Percentiles rank a stretch among this genome's conserved stretches.
Evolutionary conservation across 2,888 invertebrate genomes (phyloP).

Genomic region (Silvanus unidentatus): DNA sequence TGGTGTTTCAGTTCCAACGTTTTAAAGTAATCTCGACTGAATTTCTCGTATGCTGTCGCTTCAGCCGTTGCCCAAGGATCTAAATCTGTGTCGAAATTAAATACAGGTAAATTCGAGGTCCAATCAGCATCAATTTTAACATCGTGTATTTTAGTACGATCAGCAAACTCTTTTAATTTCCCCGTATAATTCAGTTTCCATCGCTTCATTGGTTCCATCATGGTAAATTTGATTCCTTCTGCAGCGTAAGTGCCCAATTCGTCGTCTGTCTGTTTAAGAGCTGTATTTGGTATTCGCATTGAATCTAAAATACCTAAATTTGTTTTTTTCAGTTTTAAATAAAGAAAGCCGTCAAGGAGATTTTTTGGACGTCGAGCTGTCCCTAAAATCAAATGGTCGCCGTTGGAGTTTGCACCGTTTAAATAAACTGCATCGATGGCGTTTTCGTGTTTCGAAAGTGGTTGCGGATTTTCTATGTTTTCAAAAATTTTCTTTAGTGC

Average conservation of each 20-base stretch:
- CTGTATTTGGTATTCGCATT: conserved; percentile 57
- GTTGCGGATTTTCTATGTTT: conserved; percentile 52
- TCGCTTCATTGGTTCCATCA: conserved; percentile 61
- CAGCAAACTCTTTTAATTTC: conserved; percentile 53
- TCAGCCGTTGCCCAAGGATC: conserved; percentile 55
- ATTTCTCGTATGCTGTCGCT: conserved; percentile 61
- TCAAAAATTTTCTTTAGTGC: too few species aligned
- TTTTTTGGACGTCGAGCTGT: conserved; percentile 54
- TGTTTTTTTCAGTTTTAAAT: conserved; percentile 50
- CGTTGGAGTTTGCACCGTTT: conserved; percentile 56
- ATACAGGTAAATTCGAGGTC: conserved; percentile 55
- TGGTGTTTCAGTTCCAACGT: conserved; percentile 61
- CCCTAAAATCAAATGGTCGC: conserved; percentile 56
- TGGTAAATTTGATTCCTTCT: conserved; percentile 56
- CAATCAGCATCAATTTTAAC: conserved; percentile 57
- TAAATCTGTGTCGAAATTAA: conserved; percentile 65
- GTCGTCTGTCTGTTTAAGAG: conserved; percentile 47
- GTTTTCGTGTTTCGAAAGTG: conserved; percentile 52
- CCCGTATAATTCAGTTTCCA: conserved; percentile 64
- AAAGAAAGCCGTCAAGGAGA: conserved; percentile 58
- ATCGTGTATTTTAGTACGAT: conserved; percentile 43
- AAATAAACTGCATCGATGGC: conserved; percentile 64
- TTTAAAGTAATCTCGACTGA: conserved; percentile 62
- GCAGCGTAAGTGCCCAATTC: conserved; percentile 50
- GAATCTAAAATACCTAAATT: conserved; percentile 56